A percentile compares a stretch with the other conserved stretches of the same genome.
phyloP scores from a whole-genome alignment of 2,113 vertebrate genomes.

The Tyto alba region DNA sequence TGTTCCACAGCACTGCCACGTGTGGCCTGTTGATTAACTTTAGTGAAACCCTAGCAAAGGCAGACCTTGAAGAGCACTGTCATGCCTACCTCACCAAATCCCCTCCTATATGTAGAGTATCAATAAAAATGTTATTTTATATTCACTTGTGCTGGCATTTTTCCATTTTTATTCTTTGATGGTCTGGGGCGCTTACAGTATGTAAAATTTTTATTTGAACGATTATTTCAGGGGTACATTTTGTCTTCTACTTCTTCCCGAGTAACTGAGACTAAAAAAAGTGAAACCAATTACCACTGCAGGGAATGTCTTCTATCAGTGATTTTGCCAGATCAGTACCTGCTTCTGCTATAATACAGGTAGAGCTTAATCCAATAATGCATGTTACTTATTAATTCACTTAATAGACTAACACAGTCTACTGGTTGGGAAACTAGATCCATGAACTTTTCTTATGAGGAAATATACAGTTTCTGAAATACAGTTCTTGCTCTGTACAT shows the following conservation, averaged over 20 bases:
- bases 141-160: background rate
- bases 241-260: background rate
- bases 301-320: background rate
- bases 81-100: background rate
- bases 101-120: background rate
- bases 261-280: background rate
- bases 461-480: background rate
- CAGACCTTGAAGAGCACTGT: background rate
- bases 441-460: background rate
- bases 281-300: background rate
- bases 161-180: background rate
- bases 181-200: background rate
- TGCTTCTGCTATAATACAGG: background rate
- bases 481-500: background rate
- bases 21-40: background rate
- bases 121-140: background rate
- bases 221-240: background rate
- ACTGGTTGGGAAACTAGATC: background rate
- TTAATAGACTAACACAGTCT: background rate
- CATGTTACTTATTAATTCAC: background rate
- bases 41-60: background rate
- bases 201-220: background rate
- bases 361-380: background rate
- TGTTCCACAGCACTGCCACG: background rate
- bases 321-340: background rate